phyloP scores from a whole-genome alignment of 2,797 vertebrate species.

The Catostomus latipinnis region DNA sequence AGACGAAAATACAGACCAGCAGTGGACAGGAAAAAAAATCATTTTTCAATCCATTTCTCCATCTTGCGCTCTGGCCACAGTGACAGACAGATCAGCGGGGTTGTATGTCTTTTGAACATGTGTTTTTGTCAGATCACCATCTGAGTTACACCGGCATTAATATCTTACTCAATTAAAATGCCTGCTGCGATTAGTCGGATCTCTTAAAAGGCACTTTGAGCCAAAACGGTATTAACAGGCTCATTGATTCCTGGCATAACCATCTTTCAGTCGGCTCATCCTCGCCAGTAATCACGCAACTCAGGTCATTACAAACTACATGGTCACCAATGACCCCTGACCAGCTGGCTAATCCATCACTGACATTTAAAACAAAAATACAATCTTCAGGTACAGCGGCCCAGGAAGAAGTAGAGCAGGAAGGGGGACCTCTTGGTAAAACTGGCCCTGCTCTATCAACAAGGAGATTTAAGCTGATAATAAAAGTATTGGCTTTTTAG shows the following conservation, averaged over 20 bases:
- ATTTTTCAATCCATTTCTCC: too few species aligned
- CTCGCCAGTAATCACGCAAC: slow-evolving; percentile 48
- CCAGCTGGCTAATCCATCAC: slow-evolving; percentile 47
- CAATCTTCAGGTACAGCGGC: slow-evolving; percentile 23
- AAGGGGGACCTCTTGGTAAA: not conserved
- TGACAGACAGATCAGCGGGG: not conserved
- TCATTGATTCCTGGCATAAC: slow-evolving; percentile 58
- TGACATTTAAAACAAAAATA: slow-evolving; percentile 47
- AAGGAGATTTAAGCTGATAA: slow-evolving; percentile 10
- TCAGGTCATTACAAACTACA: slow-evolving; percentile 47
- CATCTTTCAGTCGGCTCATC: slow-evolving; percentile 55
- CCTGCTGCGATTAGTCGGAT: slow-evolving; percentile 52
- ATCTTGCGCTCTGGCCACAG: too few species aligned
- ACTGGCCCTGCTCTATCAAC: not conserved
- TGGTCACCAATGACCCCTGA: slow-evolving; percentile 33
- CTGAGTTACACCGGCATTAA: slow-evolving; percentile 43
- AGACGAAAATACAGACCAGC: too few species aligned
- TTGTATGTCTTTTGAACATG: slow-evolving; percentile 22
- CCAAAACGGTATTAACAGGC: slow-evolving; percentile 56
- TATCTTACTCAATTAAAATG: slow-evolving; percentile 56
- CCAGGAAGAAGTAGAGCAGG: not conserved
- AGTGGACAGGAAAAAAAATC: too few species aligned
- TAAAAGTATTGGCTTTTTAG: not conserved
- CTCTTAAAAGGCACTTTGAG: slow-evolving; percentile 58
- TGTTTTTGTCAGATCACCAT: slow-evolving; percentile 33